A percentile compares a stretch with the other conserved stretches of the same genome.
Evolutionary conservation across 2,797 vertebrate species (phyloP).

Genomic region (Neoniphon sammara): DNA sequence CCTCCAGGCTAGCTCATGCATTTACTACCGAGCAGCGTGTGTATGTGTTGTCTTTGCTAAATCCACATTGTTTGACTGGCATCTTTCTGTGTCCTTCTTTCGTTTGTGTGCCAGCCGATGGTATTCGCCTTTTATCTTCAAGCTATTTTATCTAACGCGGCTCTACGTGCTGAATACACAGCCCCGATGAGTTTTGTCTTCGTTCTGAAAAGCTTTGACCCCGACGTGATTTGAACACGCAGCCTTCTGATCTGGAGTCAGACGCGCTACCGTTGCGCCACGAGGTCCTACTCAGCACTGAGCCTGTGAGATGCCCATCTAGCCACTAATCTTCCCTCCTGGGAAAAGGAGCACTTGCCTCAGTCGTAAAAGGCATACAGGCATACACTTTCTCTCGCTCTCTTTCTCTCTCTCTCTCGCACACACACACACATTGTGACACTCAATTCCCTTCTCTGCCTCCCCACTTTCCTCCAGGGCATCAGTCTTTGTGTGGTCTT

Average conservation of each 20-base stretch:
- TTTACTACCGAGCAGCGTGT: background rate
- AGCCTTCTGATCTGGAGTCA: constrained; percentile 79
- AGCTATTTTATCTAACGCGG: background rate
- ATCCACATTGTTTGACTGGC: background rate
- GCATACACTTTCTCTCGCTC: background rate
- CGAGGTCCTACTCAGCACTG: constrained; percentile 20
- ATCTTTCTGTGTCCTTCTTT: background rate
- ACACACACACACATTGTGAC: constrained; percentile 1
- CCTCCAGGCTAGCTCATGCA: background rate
- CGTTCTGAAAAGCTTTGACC: constrained; percentile 56
- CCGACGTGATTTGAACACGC: constrained; percentile 76
- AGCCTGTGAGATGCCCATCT: background rate
- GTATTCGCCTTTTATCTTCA: background rate
- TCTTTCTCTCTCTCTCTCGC: background rate
- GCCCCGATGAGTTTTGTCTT: background rate
- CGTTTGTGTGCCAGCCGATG: background rate
- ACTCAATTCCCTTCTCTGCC: background rate
- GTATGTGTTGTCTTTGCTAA: background rate
- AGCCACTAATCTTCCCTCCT: constrained; percentile 1
- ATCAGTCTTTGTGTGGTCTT: constrained; percentile 62
- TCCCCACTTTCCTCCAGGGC: constrained; percentile 46
- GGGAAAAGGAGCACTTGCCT: constrained; percentile 61
- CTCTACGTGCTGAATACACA: background rate
- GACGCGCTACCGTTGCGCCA: constrained; percentile 75
- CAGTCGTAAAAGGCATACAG: constrained; percentile 53